Base-by-base conservation (phyloP, 1,140 invertebrate species). In the Procambarus virginalis region DNA sequence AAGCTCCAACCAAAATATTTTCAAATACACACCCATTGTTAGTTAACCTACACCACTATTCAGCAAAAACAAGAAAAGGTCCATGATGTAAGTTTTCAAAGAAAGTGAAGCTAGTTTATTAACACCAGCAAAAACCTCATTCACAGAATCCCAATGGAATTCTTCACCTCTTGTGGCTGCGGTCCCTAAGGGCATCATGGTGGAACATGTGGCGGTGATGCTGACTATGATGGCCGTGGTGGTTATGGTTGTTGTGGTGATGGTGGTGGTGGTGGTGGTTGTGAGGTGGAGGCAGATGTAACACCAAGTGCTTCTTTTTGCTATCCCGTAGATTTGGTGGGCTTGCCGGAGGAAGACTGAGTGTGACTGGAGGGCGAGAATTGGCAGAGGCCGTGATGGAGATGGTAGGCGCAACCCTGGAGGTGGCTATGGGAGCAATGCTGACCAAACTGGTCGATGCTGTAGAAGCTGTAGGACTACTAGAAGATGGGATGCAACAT, bases 141-240 rank as follows among this genome's bases (percentile, higher is more conserved):
- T 73, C 68, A 73, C 68, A 73, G 8, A 73, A 73, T 20, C n/a
- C 68, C 68, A 34, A 8, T 34, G 68, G n/a, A 73, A 34, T 70
- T 55, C 77, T 68, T 91, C 91, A 91, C 91, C 91, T 91, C 87
- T 91, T 91, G 75, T 89, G 88, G 8, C 80, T 76, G 75, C 88
- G 88, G 58, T 89, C 88, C 55, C 88, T 84, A 60, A 85, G 86
- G 64, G 78, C 82, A 14, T 85, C 86, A 49, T 89, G 86, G 64
- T 86, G 79, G 68, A 70, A 55, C 48, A 55, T 8, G 77, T 91
- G 83, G 78, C 64, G 83, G 58, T 85, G 89, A 46, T 85, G 83
- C 51, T 86, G 89, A 78, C 83, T 82, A 34, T 70, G 82, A 70
- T 78, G 51, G 68, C 76, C 79, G 46, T 84, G 81, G 78, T 90